Base-by-base conservation (phyloP, 2,797 vertebrate genomes). In the Tiaroga cobitis region DNA sequence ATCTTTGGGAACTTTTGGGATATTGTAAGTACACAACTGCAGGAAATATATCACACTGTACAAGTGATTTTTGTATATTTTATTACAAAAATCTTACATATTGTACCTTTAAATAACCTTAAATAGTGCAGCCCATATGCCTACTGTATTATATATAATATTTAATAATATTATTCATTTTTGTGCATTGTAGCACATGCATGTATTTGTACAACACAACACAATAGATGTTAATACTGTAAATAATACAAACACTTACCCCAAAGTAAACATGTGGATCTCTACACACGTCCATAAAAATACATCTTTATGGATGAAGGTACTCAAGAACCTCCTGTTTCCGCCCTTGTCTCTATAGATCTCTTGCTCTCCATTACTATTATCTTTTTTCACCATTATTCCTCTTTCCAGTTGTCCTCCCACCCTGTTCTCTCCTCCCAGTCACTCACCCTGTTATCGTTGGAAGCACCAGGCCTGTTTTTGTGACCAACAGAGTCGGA, bases 401-500 rank as follows among this genome's bases (percentile, higher is more conserved):
- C 82, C 63, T 82, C 74, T 79, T 78, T 78, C 56, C 74, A 81
- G 83, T 84, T 84, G n/a, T 74, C 80, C 73, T 86, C 79, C 72
- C 80, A 81, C 80, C 73, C 70, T 77, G 73, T 85, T 82, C 63
- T 73, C 75, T 74, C 74, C 83, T 72, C 54, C 54, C 34, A 73
- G 49, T 61, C 54, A 43, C 84, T 68, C 24, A 1, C 80, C 21
- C 39, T 92, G 89, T 91, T 93, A 89, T 91, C 76, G 3, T 90
- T 92, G 91, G 91, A 93, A 85, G 73, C 59, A 75, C 85, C 74
- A 88, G 59, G 80, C 83, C 29, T 88, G 87, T 88, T 87, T 88
- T 86, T 65, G 69, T 59, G 88, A 83, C 74, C 85, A 85, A 86
- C 84, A 85, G 88, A 88, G 88, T 83, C 83, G 89, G 92, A 83